These are phyloP conservation scores for Silurus glanis DNA, from an alignment of 2,113 vertebrate species.

Conservation along the genomic window DNA sequence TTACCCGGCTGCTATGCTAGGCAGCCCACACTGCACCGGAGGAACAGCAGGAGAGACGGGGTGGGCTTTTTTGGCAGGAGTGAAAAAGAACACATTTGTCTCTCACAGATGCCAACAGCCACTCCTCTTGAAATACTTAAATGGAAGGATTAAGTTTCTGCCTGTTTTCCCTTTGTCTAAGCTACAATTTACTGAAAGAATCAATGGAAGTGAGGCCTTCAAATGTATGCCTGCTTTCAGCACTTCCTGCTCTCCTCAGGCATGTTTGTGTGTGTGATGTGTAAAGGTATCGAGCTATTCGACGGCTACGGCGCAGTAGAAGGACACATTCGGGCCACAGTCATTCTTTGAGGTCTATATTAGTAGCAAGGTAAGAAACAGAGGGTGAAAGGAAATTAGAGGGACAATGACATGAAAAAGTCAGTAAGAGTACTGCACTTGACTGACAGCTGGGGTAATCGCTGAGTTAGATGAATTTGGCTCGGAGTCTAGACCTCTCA, in stretches of 20 bases:
- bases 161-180: conserved; percentile 43
- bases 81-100: conserved; percentile 52
- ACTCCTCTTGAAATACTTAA: conserved; percentile 50
- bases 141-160: conserved; percentile 55
- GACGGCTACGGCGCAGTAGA: neutral
- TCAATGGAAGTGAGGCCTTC: conserved; percentile 37
- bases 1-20: conserved; percentile 13
- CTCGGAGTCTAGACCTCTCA: neutral
- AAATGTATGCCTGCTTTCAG: conserved; percentile 29
- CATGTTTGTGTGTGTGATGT: conserved; percentile 19
- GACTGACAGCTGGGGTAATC: conserved; percentile 17
- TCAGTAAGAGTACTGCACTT: neutral
- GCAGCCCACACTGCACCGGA: conserved; percentile 22
- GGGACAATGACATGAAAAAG: conserved; percentile 19
- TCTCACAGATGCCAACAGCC: conserved; percentile 42
- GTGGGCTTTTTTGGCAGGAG: conserved; percentile 50
- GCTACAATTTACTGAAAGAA: conserved; percentile 49
- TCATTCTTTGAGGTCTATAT: conserved; percentile 4
- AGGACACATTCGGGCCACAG: conserved; percentile 21
- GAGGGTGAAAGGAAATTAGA: neutral
- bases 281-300: conserved; percentile 13
- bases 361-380: neutral
- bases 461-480: conserved; percentile 14
- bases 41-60: conserved; percentile 11
- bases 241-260: conserved; percentile 21